Conservation (phyloP, 1,140 invertebrate species). For the Conus ventricosus region DNA sequence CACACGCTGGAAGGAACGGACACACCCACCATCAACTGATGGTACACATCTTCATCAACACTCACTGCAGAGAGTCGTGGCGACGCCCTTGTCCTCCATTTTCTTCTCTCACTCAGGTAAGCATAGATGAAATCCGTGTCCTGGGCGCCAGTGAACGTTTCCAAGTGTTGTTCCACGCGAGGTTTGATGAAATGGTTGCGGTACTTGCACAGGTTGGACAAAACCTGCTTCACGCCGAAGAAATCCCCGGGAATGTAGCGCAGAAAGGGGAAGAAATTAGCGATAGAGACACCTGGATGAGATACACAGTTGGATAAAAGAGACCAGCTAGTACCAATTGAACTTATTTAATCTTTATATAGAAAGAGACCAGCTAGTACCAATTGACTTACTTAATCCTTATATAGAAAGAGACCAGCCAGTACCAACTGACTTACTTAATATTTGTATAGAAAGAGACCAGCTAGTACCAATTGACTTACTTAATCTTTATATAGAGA, state of each 20-base stretch:
- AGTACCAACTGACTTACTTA: too few relatives aligned
- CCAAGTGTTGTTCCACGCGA: not conserved
- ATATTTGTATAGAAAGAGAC: too few relatives aligned
- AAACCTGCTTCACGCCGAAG: not conserved
- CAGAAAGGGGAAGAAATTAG: conserved; percentile 50
- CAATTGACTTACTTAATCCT: too few relatives aligned
- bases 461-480: too few relatives aligned
- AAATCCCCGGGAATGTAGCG: conserved; percentile 39
- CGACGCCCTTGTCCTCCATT: not conserved
- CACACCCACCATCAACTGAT: too few relatives aligned
- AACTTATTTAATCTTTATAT: too few relatives aligned
- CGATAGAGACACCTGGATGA: not conserved
- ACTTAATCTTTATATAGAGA: too few relatives aligned
- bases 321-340: too few relatives aligned
- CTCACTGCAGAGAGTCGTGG: not conserved
- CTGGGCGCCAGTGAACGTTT: not conserved
- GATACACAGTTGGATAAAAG: not conserved
- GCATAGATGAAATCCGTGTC: not conserved
- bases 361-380: too few relatives aligned
- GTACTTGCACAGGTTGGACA: not conserved
- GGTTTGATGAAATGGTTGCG: not conserved
- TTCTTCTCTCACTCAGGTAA: not conserved
- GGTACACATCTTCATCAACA: too few relatives aligned
- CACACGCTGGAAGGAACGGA: too few relatives aligned
- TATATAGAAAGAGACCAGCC: too few relatives aligned